Conservation (phyloP, 2,113 vertebrate genomes). For the Pseudorhombus dupliciocellatus region DNA sequence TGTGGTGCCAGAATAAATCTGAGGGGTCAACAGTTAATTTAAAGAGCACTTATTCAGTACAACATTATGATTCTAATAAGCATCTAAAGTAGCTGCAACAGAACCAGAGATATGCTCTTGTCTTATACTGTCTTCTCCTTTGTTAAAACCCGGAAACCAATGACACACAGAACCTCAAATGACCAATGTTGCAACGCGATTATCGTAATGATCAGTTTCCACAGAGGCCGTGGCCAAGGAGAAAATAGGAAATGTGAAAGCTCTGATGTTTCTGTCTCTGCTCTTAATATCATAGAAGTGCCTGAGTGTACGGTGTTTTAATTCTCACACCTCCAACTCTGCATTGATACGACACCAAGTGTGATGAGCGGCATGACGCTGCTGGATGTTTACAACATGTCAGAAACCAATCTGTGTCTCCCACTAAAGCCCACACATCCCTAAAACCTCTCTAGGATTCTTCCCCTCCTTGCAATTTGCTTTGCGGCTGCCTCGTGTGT, state of each 20-base stretch:
- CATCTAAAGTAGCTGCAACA: background rate
- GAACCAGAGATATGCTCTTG: background rate
- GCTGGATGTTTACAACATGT: no score
- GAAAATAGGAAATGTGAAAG: background rate
- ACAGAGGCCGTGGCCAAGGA: background rate
- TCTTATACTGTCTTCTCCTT: background rate
- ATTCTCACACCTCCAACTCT: background rate
- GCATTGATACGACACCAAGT: background rate
- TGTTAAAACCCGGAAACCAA: background rate
- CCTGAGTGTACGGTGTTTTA: background rate
- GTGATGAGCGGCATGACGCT: background rate
- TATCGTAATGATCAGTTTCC: background rate
- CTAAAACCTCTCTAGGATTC: slow-evolving; percentile 25
- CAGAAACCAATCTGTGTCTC: slow-evolving; percentile 28
- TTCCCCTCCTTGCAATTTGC: slow-evolving; percentile 68
- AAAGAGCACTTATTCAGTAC: background rate
- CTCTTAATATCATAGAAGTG: background rate
- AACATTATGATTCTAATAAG: background rate
- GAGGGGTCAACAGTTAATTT: background rate
- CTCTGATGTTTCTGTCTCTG: background rate
- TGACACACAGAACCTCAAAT: background rate
- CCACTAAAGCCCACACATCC: slow-evolving; percentile 39
- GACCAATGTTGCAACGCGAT: background rate
- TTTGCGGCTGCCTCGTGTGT: slow-evolving; percentile 53
- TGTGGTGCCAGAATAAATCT: no score